Evolutionary conservation across 2,113 vertebrate genomes (phyloP).

Genomic region (Danio rerio): GRCz12tu NC_133188.1:26604501-26605000

Average conservation of each 20-base stretch:
- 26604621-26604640: background rate
- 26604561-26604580: background rate
- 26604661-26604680: background rate
- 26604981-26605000: no score
- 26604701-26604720: slow-evolving; percentile 39
- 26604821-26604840: background rate
- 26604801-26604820: slow-evolving; percentile 23
- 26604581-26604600: background rate
- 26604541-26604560: no score
- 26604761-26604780: slow-evolving; percentile 45
- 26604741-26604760: background rate
- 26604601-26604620: background rate
- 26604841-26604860: background rate
- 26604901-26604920: no score
- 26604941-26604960: no score
- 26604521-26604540: background rate
- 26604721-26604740: slow-evolving; percentile 27
- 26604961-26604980: no score
- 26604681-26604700: background rate
- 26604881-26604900: background rate
- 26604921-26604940: no score
- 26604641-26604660: background rate
- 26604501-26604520: background rate
- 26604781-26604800: slow-evolving; percentile 28
- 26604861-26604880: background rate